Base-by-base conservation (phyloP, 1,140 invertebrate species). In the Euglossa dilemma region DNA sequence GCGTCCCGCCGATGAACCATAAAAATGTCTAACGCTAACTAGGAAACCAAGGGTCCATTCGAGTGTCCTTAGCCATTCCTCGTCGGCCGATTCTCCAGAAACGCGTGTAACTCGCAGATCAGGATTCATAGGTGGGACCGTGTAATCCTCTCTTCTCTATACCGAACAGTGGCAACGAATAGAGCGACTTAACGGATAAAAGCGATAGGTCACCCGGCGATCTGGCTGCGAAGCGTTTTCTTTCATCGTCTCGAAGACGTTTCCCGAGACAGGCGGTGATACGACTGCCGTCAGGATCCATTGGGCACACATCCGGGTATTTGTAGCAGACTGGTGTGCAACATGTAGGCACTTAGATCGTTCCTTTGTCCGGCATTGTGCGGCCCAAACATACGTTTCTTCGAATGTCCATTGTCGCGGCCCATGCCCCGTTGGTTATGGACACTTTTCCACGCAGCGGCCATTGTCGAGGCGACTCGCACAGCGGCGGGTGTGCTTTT, bases 341-440 rank as follows among this genome's bases (percentile, higher is more conserved):
- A 89, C 85, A 89, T 86, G 88, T 89, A 87, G 86, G 79, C 88
- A 89, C 88, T 89, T 89, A 84, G 84, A 88, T 84, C 81, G 86
- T 74, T 80, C 78, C 72, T 86, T 88, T 88, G 85, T 86, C 69
- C 88, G 54, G 36, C 64, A 85, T 85, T 79, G 76, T 83, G 52
- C 61, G 52, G 36, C n/a, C 69, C 83, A 86, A 89, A 90, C 77
- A 87, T 83, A 87, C 77, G 80, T 85, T 90, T 87, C 87, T 87
- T 85, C 81, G 77, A 82, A 82, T 74, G 80, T 80, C 85, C 77
- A 90, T 90, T 88, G 88, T 90, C 75, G 61, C 52, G 52, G 45
- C 36, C 70, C 52, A 78, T 69, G 52, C 66, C 64, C 66, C 23
- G 79, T 80, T 69, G 73, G 82, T 85, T 87, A 85, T 85, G 85